Evolutionary conservation across 2,113 vertebrate genomes (phyloP).

Genomic region (Corythornis vintsioides): DNA sequence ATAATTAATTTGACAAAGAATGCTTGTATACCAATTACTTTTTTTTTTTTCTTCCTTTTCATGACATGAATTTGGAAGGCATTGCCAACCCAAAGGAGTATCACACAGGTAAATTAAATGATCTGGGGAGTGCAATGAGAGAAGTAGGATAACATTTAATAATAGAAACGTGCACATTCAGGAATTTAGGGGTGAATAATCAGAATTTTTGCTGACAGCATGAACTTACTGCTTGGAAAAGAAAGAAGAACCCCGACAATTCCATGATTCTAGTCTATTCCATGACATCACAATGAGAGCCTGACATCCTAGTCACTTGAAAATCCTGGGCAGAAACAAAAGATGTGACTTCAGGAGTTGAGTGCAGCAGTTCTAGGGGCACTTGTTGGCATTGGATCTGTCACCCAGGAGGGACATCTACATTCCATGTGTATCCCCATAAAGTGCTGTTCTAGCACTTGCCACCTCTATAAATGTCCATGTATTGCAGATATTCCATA

Average conservation of each 20-base stretch:
- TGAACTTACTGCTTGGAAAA: neutral
- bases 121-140: neutral
- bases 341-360: neutral
- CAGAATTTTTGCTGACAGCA: neutral
- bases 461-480: neutral
- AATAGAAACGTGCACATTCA: neutral
- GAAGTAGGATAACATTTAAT: neutral
- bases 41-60: neutral
- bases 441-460: neutral
- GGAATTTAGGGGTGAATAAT: neutral
- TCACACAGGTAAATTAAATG: neutral
- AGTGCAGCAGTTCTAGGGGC: neutral
- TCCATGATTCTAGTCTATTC: no score
- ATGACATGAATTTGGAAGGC: neutral
- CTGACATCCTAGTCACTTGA: neutral
- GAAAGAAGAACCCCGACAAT: no score
- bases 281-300: neutral
- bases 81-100: neutral
- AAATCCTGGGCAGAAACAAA: neutral
- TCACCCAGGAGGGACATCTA: neutral
- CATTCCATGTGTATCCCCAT: neutral
- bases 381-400: neutral
- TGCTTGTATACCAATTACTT: neutral
- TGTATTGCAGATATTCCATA: neutral
- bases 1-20: constrained; percentile 51